phyloP scores from a whole-genome alignment of 2,888 invertebrate genomes.

The Nymphalis polychloros region DNA sequence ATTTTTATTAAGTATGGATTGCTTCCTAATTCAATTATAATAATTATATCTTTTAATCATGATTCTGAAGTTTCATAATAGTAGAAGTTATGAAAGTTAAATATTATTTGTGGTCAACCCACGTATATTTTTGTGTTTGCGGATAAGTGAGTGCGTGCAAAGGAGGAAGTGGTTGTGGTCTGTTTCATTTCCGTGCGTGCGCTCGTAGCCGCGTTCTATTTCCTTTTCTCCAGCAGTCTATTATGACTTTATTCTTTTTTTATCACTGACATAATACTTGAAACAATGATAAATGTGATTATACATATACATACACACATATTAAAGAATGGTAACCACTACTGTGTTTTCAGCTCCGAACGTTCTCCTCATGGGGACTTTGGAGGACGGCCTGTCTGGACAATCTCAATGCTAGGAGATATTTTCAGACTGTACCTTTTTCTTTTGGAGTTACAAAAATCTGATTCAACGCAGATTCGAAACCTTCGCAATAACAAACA shows the following conservation, averaged over 20 bases:
- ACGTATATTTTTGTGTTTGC: slow-evolving; percentile 2
- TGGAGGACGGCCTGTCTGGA: too few species aligned
- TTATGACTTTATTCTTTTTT: slow-evolving; percentile 40
- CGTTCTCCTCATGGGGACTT: too few species aligned
- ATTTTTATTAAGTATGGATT: background rate
- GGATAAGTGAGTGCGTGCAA: slow-evolving; percentile 23
- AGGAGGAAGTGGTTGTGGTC: slow-evolving; percentile 26
- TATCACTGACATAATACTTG: background rate
- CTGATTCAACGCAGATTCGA: too few species aligned
- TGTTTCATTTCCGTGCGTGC: slow-evolving; percentile 37
- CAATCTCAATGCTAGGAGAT: too few species aligned
- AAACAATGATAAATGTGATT: too few species aligned
- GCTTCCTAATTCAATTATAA: background rate
- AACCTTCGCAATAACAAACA: too few species aligned
- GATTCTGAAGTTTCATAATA: background rate
- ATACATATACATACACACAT: too few species aligned
- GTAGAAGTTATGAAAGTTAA: background rate
- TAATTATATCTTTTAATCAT: background rate
- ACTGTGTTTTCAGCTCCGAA: too few species aligned
- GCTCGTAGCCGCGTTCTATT: slow-evolving; percentile 46
- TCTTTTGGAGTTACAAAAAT: too few species aligned
- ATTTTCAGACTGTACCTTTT: too few species aligned
- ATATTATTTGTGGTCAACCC: background rate
- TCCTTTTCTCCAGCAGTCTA: slow-evolving; percentile 56
- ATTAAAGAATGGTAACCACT: too few species aligned